Base-by-base conservation (phyloP, 2,113 vertebrate genomes). In the Carassius carassius region DNA sequence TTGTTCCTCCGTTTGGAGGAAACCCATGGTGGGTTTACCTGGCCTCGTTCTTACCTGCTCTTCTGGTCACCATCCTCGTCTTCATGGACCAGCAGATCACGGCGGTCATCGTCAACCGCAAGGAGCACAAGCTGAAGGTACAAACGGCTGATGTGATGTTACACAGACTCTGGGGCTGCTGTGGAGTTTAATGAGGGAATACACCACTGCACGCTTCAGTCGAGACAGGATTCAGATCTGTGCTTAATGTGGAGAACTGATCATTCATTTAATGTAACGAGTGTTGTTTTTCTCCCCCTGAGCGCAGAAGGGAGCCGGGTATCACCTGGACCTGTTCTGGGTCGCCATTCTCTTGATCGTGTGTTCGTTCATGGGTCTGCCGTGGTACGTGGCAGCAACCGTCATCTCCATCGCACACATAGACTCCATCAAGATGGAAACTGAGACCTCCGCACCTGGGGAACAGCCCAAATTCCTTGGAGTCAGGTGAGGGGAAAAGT, bases 1-100 rank as follows among this genome's bases (percentile, higher is more conserved):
- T 99, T 85, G 89, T 99, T 23, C 87, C 95, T 19, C 98, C 97
- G 0, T 99, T 99, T 1, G 97, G 98, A 86, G 96, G 95, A 54
- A 99, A 99, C 92, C 98, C 98, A 0, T 99, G 97, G 97, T 99
- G 98, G 98, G 98, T 99, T 23, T 99, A 95, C 88, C 93, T 98
- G 83, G 97, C 96, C 0, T 93, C 98, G 8, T 92, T 95, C 3
- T 94, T 99, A 73, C 98, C 98, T 0, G 98, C 98, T 0, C 92
- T 99, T 76, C 92, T 99, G 75, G 98, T 99, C 89, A 99, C 98
- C 65, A 99, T 99, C 87, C 96, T 99, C 84, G 95, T 99, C 91
- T 99, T 99, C 88, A 99, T 99, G 98, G 98, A 99, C 93, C 98
- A 99, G 89, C 98, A 99, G 90, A 98, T 99, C 93, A 99, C 98